phyloP scores from a whole-genome alignment of 2,113 vertebrate species.

The Phaethornis superciliosus region DNA sequence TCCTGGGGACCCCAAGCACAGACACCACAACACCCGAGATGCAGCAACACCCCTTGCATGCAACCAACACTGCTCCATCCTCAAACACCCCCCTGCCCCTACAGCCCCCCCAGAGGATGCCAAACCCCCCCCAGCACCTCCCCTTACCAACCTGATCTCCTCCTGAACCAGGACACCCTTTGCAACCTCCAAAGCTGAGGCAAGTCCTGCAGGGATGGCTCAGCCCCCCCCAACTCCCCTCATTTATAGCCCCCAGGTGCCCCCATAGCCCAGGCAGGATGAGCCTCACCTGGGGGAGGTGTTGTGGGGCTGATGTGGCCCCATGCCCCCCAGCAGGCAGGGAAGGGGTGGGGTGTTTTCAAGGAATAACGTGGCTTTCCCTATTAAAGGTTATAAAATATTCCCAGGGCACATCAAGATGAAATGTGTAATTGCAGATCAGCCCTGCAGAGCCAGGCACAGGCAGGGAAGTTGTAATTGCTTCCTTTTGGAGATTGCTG shows the following conservation, averaged over 20 bases:
- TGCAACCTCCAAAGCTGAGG: accelerated
- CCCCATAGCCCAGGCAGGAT: accelerated
- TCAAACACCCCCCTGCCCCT: neutral
- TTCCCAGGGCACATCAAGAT: neutral
- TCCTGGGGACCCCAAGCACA: neutral
- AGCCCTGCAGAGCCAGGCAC: neutral
- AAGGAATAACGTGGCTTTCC: neutral
- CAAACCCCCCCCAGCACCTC: neutral
- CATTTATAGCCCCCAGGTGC: neutral
- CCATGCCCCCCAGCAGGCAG: neutral
- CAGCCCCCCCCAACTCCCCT: accelerated
- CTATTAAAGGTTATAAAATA: neutral
- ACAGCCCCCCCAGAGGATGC: neutral
- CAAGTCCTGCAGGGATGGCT: accelerated
- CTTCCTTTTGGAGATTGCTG: neutral
- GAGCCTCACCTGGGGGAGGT: neutral
- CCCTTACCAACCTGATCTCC: neutral
- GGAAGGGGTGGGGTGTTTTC: neutral
- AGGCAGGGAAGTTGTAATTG: neutral
- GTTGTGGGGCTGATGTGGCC: accelerated
- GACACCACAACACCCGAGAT: accelerated
- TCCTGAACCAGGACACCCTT: accelerated
- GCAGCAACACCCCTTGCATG: accelerated
- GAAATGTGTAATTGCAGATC: neutral
- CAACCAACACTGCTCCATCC: accelerated